Percentiles rank a stretch among this genome's conserved stretches.
phyloP scores from a whole-genome alignment of 2,888 invertebrate genomes.

The Rutpela maculata region DNA sequence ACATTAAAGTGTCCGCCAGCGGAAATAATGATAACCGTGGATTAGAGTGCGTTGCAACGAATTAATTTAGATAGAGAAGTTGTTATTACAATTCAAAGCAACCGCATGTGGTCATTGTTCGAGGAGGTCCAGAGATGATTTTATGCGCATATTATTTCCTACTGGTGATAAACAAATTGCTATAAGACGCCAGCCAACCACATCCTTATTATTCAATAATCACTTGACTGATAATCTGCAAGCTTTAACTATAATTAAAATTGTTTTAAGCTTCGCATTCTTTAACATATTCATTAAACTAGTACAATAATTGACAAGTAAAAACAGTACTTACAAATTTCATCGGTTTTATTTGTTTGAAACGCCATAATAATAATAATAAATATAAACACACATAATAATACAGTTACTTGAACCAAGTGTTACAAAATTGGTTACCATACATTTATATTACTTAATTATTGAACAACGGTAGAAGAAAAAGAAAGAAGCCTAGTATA shows the following conservation, averaged over 20 bases:
- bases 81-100: conserved; percentile 21
- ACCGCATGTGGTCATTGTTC: conserved; percentile 31
- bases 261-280: not conserved
- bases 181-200: conserved; percentile 22
- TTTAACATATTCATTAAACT: not conserved
- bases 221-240: not conserved
- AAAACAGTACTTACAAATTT: too few relatives aligned
- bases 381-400: too few relatives aligned
- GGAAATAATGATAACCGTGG: conserved; percentile 28
- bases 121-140: conserved; percentile 22
- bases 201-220: conserved; percentile 22
- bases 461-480: too few relatives aligned
- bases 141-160: conserved; percentile 33
- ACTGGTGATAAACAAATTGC: conserved; percentile 16
- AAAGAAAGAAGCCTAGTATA: too few relatives aligned
- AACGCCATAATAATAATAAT: too few relatives aligned
- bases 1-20: conserved; percentile 28
- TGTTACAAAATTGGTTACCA: too few relatives aligned
- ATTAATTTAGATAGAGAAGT: conserved; percentile 21
- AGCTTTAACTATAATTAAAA: not conserved
- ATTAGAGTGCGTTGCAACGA: conserved; percentile 17
- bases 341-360: too few relatives aligned
- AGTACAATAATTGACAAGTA: too few relatives aligned
- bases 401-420: too few relatives aligned
- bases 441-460: too few relatives aligned